Conservation (phyloP, 2,888 invertebrate genomes). For the Blera fallax region DNA sequence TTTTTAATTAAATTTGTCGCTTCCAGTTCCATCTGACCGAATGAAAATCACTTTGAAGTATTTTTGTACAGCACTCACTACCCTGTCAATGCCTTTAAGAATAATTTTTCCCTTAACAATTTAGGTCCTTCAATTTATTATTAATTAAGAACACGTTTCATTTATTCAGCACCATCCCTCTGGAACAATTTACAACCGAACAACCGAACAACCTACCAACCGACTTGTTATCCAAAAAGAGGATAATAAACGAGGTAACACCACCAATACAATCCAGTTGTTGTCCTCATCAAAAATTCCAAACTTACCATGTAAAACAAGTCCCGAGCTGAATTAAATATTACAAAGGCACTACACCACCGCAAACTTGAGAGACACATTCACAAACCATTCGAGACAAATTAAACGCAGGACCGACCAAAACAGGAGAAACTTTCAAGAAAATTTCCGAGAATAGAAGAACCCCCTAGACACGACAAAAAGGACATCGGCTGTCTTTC, state of each 20-base stretch:
- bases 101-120: too few relatives aligned
- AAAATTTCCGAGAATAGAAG: not conserved
- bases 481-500: not conserved
- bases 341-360: not conserved
- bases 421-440: not conserved
- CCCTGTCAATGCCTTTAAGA: too few relatives aligned
- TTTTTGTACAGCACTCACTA: too few relatives aligned
- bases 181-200: conserved; percentile 7
- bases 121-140: not conserved
- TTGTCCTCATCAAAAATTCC: not conserved
- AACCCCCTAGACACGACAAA: not conserved
- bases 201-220: too few relatives aligned
- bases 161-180: not conserved
- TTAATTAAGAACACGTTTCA: conserved; percentile 11
- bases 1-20: too few relatives aligned
- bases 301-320: not conserved
- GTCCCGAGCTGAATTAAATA: not conserved
- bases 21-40: too few relatives aligned
- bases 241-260: conserved; percentile 16
- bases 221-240: not conserved
- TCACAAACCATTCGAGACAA: conserved; percentile 12
- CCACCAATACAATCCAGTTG: not conserved
- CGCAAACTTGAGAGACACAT: conserved; percentile 1
- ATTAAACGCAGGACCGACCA: conserved; percentile 8
- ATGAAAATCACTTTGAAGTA: too few relatives aligned